A percentile compares a stretch with the other conserved stretches of the same genome.
These are phyloP conservation scores for Oxygymnocypris stewartii DNA, from an alignment of 2,113 vertebrate species.

Conservation along the genomic window DNA sequence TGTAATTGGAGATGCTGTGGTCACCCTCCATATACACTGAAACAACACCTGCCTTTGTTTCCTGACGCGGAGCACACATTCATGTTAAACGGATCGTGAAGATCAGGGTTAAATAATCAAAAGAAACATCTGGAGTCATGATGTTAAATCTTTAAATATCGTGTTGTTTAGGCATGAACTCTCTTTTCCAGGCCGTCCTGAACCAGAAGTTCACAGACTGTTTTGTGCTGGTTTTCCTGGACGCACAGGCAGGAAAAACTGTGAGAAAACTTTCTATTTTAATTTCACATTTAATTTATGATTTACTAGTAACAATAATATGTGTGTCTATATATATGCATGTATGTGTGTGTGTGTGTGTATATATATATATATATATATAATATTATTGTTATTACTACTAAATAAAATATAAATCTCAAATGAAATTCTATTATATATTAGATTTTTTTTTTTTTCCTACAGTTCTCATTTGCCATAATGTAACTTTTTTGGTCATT, in stretches of 20 bases:
- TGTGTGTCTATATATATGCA: too few species aligned
- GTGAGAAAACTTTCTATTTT: conserved; percentile 71
- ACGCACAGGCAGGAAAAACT: conserved; percentile 92
- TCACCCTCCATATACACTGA: not conserved
- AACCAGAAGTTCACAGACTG: conserved; percentile 99
- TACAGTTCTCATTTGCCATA: not conserved
- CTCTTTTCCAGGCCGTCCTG: conserved; percentile 85
- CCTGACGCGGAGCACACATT: not conserved
- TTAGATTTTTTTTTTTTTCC: not conserved
- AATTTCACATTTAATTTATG: not conserved
- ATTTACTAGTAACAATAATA: too few species aligned
- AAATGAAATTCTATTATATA: too few species aligned
- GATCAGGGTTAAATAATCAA: not conserved
- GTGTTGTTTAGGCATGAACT: not conserved
- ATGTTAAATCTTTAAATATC: not conserved
- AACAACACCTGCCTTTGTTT: not conserved
- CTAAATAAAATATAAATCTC: too few species aligned
- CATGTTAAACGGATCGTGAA: conserved; percentile 2
- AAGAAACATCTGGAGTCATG: not conserved
- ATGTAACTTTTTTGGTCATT: not conserved
- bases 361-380: too few species aligned
- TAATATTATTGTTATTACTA: too few species aligned
- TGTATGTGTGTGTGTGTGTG: too few species aligned
- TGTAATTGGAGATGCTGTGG: too few species aligned
- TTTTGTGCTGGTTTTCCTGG: conserved; percentile 94